A percentile compares a stretch with the other conserved stretches of the same genome.
These are phyloP conservation scores for Mionectes olivaceus DNA, from an alignment of 2,797 vertebrate genomes.

Conservation along the genomic window DNA sequence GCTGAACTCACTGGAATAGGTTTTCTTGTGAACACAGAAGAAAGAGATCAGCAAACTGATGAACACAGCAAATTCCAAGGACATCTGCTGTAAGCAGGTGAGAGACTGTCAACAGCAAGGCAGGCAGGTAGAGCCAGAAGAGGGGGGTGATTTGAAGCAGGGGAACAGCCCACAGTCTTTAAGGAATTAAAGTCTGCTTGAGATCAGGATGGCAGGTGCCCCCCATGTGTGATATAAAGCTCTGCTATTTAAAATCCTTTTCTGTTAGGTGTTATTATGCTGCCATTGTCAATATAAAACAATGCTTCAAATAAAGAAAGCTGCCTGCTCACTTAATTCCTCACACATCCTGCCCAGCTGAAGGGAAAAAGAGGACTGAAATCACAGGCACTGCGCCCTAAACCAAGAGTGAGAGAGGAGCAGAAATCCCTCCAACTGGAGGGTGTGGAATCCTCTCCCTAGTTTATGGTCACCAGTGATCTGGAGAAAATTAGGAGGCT, in stretches of 20 bases:
- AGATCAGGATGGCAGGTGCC: background rate
- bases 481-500: background rate
- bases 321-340: background rate
- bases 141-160: background rate
- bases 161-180: background rate
- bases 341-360: background rate
- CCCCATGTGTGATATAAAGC: background rate
- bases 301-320: background rate
- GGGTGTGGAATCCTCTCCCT: background rate
- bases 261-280: background rate
- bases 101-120: background rate
- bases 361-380: background rate
- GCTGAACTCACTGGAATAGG: background rate
- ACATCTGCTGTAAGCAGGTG: background rate
- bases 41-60: background rate
- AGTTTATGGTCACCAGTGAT: background rate
- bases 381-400: background rate
- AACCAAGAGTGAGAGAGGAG: background rate
- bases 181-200: background rate
- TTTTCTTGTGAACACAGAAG: background rate
- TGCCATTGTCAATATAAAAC: background rate
- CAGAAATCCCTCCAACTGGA: background rate
- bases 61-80: background rate
- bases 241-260: background rate
- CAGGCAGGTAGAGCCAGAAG: background rate